A percentile compares a stretch with the other conserved stretches of the same genome.
phyloP scores from a whole-genome alignment of 2,113 vertebrate genomes.

The Callospermophilus lateralis region DNA sequence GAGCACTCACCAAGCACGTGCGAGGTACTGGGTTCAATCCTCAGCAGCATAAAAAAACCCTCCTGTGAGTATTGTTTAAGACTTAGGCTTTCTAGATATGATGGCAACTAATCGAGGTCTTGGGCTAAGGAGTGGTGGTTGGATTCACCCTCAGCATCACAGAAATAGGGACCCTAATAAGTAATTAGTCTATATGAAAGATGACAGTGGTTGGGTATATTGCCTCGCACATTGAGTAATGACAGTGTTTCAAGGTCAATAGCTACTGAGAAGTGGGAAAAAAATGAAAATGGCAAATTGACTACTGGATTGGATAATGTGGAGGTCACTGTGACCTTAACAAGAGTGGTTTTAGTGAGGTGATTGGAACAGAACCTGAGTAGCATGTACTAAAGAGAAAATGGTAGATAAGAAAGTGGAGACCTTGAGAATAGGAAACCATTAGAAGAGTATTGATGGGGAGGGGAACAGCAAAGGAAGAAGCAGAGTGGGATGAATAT shows the following conservation, averaged over 20 bases:
- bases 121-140: background rate
- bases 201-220: no score
- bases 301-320: background rate
- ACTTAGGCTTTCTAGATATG: background rate
- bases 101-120: no score
- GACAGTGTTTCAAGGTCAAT: background rate
- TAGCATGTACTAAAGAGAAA: background rate
- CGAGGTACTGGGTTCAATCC: no score
- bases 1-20: no score
- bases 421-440: background rate
- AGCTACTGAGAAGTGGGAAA: background rate
- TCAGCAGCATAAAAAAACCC: no score
- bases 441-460: background rate
- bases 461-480: background rate
- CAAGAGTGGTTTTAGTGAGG: background rate
- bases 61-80: background rate
- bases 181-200: background rate
- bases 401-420: background rate
- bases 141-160: background rate
- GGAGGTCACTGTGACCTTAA: background rate
- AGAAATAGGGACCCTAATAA: background rate
- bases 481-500: accelerated
- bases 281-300: background rate
- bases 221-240: background rate
- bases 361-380: background rate